Base-by-base conservation (phyloP, 2,113 vertebrate genomes). In the Nipponia nippon region DNA sequence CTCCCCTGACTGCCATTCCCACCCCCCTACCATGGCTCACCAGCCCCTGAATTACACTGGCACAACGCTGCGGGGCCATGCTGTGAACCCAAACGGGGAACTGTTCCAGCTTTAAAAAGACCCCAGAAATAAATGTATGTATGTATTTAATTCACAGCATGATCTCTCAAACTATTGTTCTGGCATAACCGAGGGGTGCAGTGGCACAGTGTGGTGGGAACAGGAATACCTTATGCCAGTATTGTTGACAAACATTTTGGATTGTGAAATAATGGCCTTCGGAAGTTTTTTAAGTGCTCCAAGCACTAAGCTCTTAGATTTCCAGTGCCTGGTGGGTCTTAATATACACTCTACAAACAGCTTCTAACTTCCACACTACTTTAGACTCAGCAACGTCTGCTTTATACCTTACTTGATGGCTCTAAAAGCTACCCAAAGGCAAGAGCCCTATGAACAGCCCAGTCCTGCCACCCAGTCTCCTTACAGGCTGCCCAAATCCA, bases 101-200 rank as follows among this genome's bases (percentile, higher is more conserved):
- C 38, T 26, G 15, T n/a, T 91, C 58, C 93, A 93, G 78, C 52
- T 91, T 76, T 46, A 72, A 49, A 77, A 75, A 32, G 62, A 85
- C 27, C 30, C 25, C 44, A 87, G 7, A 90, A 96, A 85, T 73
- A 93, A 93, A 94, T 83, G 62, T 69, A 96, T 89, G 84, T 38
- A 91, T 90, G 13, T 94, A 88, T 75, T 96, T 94, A 96, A 93
- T 76, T 95, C 95, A 94, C 95, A 96, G 93, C 95, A 80, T 18
- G 81, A 83, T 55, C 40, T 36, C 95, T 79, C 70, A 40, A 90
- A 93, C 93, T 69, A 95, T 96, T 97, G 93, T 95, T 95, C 85
- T 80, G 82, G 62, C 66, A 65, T 55, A 95, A 87, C 49, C 5
- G 7, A 95, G 49, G 84, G 66, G 61, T 72, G 73, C 81, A 90